Evolutionary conservation across 2,797 vertebrate genomes (phyloP).

Genomic region (Scarus forsteni): DNA sequence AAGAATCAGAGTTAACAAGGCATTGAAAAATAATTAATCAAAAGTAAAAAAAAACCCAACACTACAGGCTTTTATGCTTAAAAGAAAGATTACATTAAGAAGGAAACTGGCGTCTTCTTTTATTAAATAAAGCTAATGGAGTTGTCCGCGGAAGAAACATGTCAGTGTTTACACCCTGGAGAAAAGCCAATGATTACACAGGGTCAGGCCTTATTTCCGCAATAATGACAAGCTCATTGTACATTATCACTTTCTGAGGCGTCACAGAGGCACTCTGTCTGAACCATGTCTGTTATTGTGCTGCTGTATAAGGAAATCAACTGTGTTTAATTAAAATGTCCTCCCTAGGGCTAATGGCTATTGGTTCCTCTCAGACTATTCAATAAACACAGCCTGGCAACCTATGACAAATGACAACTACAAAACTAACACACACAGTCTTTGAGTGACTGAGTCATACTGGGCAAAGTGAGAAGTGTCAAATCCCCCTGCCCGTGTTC

Average conservation of each 20-base stretch:
- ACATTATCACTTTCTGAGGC: neutral
- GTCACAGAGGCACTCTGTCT: neutral
- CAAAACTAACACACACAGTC: constrained; percentile 4
- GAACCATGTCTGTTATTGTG: constrained; percentile 19
- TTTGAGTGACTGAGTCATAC: neutral
- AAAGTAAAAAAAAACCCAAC: neutral
- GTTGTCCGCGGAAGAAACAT: neutral
- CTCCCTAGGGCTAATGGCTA: constrained; percentile 32
- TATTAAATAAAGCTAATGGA: neutral
- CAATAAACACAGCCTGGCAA: constrained; percentile 30
- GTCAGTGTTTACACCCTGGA: constrained; percentile 12
- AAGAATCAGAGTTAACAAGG: neutral
- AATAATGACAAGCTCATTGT: neutral
- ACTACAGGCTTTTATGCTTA: too few relatives aligned
- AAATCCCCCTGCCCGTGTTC: neutral
- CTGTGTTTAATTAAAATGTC: constrained; percentile 46
- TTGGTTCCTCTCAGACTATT: constrained; percentile 48
- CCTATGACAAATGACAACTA: constrained; percentile 15
- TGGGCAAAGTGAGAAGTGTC: neutral
- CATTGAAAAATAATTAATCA: neutral
- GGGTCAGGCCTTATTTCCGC: neutral
- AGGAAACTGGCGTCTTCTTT: neutral
- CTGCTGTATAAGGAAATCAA: constrained; percentile 30
- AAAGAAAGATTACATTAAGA: neutral
- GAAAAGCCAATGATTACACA: constrained; percentile 3